A percentile compares a stretch with the other conserved stretches of the same genome.
Evolutionary conservation across 2,113 vertebrate species (phyloP).

Genomic region (Scatophagus argus): DNA sequence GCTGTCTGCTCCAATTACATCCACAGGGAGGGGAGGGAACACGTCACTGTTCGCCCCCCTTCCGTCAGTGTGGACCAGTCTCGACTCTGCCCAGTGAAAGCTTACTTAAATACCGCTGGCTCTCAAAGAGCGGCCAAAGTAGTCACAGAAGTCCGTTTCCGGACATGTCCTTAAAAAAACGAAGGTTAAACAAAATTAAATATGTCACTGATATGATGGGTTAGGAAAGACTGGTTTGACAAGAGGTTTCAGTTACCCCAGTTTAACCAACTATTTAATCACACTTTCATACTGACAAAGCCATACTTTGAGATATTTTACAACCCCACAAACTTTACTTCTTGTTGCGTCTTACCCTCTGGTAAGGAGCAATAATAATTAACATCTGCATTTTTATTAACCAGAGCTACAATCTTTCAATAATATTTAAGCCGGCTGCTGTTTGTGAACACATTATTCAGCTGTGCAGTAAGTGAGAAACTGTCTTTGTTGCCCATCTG

Average conservation of each 20-base stretch:
- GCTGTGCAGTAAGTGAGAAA: too few relatives aligned
- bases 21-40: slow-evolving; percentile 17
- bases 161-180: neutral
- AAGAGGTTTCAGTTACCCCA: neutral
- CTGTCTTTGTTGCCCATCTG: too few relatives aligned
- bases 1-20: slow-evolving; percentile 76
- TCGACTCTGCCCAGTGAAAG: neutral
- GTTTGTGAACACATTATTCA: too few relatives aligned
- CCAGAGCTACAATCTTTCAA: too few relatives aligned
- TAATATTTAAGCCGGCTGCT: too few relatives aligned
- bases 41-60: slow-evolving; percentile 1
- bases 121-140: neutral
- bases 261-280: neutral
- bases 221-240: neutral
- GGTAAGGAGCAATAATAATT: too few relatives aligned
- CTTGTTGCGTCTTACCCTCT: too few relatives aligned
- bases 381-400: too few relatives aligned
- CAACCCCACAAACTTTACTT: neutral
- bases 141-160: neutral
- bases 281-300: neutral
- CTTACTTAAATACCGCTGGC: neutral
- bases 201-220: neutral
- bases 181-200: neutral
- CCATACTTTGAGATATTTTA: neutral
- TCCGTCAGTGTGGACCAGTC: neutral